Evolutionary conservation across 2,797 vertebrate species (phyloP), one percentile per base, ranked within the genome.

Genomic region (Pseudomugil gertrudae): DNA sequence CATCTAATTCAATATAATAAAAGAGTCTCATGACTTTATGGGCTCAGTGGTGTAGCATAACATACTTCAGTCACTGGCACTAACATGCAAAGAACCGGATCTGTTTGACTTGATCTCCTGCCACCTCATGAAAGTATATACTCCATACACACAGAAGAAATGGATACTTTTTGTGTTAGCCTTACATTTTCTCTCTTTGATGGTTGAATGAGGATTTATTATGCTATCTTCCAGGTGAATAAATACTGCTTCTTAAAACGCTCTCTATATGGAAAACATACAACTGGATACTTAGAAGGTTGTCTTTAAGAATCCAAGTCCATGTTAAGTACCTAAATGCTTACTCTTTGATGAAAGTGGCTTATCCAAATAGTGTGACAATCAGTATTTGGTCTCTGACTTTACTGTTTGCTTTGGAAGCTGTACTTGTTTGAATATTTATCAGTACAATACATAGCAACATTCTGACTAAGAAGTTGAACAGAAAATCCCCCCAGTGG

Each of bases 321-420:
- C 10, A 15, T 11, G 23, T 68, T 52, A 69, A 74, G 54, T 29
- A 74, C 29, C 51, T 36, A 17, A 63, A 50, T 29, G 23, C 35
- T 69, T 63, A 19, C 19, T 52, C 48, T 36, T 52, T 73, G 66
- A 76, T 62, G 54, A 71, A 73, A 76, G 57, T 74, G 51, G 81
- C 81, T 81, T 60, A 76, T 72, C 63, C 45, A 69, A 84, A 80
- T 65, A 21, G 24, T 23, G 23, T 70, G 72, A 74, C 89, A 78
- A 90, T 90, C 72, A 81, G 52, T 80, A 68, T 63, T 40, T 40
- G 74, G 74, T 52, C 62, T 74, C 71, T 85, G 74, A 63, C 65
- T 23, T 69, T 40, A 30, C 55, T 87, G 76, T 90, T 91, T 91
- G 58, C 63, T 86, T 91, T 91, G 83, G 83, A 85, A 59, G 60